Base-by-base conservation (phyloP, 1,140 invertebrate species). In the Eupristina koningsbergeri region DNA sequence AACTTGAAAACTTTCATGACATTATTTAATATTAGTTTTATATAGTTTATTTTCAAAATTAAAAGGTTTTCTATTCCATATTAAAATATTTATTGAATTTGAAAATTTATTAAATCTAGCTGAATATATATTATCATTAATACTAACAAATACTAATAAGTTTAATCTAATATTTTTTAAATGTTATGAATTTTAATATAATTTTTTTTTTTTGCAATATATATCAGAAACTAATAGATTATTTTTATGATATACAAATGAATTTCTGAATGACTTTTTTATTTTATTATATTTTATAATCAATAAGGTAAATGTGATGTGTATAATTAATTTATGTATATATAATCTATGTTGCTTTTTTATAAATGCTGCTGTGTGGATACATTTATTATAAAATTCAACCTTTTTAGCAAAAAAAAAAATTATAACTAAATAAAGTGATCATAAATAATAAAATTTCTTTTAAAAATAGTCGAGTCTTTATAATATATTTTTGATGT, bases 361-460 rank as follows among this genome's bases (percentile, higher is more conserved):
- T 45, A 36, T 78, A 34, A 31, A 79, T 61, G 7, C 34, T 45
- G 26, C 29, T 17, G 63, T 79, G 77, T 79, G 89, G 89, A 90
- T 90, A 90, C 90, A 91, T 90, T 90, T 90, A 87, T 69, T 41
- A 73, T 0, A 73, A 17, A 64, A 41, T 22, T 73, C 53, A 47
- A 17, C 73, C 45, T 3, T 73, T 69, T n/a, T 73, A 82, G 36
- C 15, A 79, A 71, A 41, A 73, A 77, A 69, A 50, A 36, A 53
- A 26, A 29, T n/a, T 74, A 58, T n/a, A 19, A 26, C 41, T 75
- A 31, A 75, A 26, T 36, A 1, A 63, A 53, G 0, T 58, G 36
- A 64, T n/a, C 45, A 26, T 3, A 67, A 22, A 22, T 81, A 29
- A 39, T 58, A 67, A 29, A 83, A 71, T 53, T 78, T 31, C 71